These are phyloP conservation scores for Tyrannus savana DNA, from an alignment of 2,113 vertebrate species.

Conservation along the genomic window DNA sequence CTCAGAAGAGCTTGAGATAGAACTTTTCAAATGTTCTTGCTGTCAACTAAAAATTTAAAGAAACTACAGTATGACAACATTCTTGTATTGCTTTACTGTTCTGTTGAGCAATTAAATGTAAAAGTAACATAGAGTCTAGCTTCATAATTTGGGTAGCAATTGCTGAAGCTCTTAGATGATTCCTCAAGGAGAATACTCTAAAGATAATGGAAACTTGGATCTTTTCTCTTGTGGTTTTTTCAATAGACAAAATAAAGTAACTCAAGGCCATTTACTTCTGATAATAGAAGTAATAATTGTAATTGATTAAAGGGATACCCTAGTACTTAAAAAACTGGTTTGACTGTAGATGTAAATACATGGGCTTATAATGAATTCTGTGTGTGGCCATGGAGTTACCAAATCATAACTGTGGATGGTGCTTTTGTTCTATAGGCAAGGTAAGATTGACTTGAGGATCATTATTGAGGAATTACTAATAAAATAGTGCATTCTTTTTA, in stretches of 20 bases:
- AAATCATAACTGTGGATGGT: neutral
- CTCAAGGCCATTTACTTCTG: neutral
- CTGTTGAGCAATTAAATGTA: neutral
- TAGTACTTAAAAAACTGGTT: neutral
- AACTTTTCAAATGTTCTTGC: neutral
- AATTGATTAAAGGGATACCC: neutral
- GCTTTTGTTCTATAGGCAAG: neutral
- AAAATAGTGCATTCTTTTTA: slow-evolving; percentile 16
- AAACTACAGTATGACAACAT: neutral
- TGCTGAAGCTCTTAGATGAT: neutral
- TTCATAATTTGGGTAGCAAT: neutral
- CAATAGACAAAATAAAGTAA: neutral
- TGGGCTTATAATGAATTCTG: neutral
- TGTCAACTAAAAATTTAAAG: neutral
- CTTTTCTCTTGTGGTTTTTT: neutral
- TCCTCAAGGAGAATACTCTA: neutral
- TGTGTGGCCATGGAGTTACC: neutral
- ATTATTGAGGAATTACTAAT: neutral
- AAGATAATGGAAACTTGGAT: neutral
- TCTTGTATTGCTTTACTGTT: neutral
- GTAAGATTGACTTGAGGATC: neutral
- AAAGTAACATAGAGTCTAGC: neutral
- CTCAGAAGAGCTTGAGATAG: neutral
- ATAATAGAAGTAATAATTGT: neutral
- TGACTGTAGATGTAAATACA: neutral